Evolutionary conservation across 2,113 vertebrate species (phyloP).

Genomic region (Antennarius striatus): DNA sequence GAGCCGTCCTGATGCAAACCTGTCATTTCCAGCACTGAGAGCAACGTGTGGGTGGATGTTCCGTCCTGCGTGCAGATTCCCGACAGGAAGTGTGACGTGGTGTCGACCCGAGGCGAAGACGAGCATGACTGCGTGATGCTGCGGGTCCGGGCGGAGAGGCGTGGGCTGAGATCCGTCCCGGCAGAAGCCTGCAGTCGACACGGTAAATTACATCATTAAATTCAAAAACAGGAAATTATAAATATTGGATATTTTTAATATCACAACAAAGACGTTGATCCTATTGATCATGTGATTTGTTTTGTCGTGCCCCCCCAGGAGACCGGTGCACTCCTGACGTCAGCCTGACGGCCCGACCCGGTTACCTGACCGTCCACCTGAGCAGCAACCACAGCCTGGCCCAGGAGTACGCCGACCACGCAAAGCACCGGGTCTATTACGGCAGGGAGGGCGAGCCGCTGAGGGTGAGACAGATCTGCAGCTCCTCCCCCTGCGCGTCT

Average conservation of each 20-base stretch:
- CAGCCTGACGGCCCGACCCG: slow-evolving; percentile 6
- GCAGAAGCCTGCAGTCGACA: slow-evolving; percentile 31
- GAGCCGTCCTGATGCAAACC: no score
- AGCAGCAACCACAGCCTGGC: slow-evolving; percentile 1
- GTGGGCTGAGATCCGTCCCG: background rate
- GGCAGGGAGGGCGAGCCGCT: slow-evolving; percentile 33
- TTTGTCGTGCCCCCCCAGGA: slow-evolving; percentile 17
- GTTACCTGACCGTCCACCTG: slow-evolving; percentile 32
- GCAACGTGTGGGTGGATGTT: background rate
- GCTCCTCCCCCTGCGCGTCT: no score
- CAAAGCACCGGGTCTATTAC: slow-evolving; percentile 21
- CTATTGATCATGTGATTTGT: no score
- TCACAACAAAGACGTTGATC: no score
- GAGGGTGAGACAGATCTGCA: slow-evolving; percentile 19
- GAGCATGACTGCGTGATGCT: slow-evolving; percentile 29
- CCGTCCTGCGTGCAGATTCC: slow-evolving; percentile 2
- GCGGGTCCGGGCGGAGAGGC: slow-evolving; percentile 12
- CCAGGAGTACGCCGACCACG: background rate
- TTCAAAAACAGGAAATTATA: no score
- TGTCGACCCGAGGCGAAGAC: background rate
- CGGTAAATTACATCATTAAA: slow-evolving; percentile 13
- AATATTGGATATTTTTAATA: no score
- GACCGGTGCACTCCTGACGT: slow-evolving; percentile 38
- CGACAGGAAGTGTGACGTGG: slow-evolving; percentile 25
- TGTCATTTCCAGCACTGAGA: slow-evolving; percentile 12